Evolutionary conservation across 37 sponge, comb jelly and placozoan species (phyloP).

Genomic region (Spongilla lacustris): DNA sequence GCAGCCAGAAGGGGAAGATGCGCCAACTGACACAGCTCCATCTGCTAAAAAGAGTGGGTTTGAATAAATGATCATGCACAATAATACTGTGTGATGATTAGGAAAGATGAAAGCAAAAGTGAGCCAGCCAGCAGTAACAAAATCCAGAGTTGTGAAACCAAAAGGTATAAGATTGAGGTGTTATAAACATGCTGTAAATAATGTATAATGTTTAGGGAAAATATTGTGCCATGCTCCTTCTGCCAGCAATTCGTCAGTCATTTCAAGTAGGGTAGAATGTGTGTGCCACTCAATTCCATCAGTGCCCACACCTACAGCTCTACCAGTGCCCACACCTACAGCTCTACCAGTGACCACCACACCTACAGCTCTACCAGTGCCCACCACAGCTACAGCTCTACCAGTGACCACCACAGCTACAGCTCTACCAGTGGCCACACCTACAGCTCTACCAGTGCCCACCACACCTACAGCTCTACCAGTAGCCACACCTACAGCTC

Average conservation of each 20-base stretch:
- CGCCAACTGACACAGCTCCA: too few species aligned
- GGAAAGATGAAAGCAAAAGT: too few species aligned
- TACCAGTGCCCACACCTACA: neutral
- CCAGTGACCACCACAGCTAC: neutral
- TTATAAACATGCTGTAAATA: neutral
- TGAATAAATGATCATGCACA: too few species aligned
- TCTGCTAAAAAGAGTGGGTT: too few species aligned
- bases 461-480: neutral
- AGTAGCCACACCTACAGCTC: neutral
- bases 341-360: neutral
- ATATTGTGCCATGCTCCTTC: neutral
- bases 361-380: neutral
- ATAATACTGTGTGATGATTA: too few species aligned
- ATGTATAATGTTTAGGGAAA: neutral
- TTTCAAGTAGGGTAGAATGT: neutral
- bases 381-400: neutral
- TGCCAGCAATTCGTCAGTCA: neutral
- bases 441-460: too few species aligned
- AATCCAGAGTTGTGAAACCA: neutral
- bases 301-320: slow-evolving; percentile 1
- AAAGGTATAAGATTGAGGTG: neutral
- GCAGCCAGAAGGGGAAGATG: too few species aligned
- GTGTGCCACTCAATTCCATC: neutral
- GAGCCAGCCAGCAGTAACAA: too few species aligned
- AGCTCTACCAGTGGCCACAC: neutral